These are phyloP conservation scores for Polydrusus cervinus DNA, from an alignment of 2,888 invertebrate species.

Conservation along the genomic window DNA sequence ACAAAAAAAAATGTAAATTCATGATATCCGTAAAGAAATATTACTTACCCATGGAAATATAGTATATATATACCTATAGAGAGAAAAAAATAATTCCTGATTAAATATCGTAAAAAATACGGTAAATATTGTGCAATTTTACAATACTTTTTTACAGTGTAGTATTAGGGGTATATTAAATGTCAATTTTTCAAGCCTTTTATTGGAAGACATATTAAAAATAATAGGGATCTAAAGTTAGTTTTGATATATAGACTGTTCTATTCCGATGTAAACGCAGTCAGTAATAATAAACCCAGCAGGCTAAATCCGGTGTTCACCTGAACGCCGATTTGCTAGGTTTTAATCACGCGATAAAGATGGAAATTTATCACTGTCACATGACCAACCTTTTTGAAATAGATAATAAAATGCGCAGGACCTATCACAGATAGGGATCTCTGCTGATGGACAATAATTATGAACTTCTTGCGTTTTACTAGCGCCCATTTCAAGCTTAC, in stretches of 20 bases:
- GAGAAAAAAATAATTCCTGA: too few relatives aligned
- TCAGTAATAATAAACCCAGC: constrained; percentile 29
- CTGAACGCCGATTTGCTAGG: constrained; percentile 60
- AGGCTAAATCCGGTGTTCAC: constrained; percentile 61
- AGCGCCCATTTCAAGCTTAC: constrained; percentile 36
- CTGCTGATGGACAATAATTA: constrained; percentile 44
- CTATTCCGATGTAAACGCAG: constrained; percentile 25
- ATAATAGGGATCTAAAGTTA: too few relatives aligned
- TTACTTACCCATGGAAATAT: too few relatives aligned
- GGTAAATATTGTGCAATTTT: too few relatives aligned
- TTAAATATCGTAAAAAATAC: too few relatives aligned
- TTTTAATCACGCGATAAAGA: constrained; percentile 60
- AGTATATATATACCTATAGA: too few relatives aligned
- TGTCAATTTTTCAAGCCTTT: too few relatives aligned
- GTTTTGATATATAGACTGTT: neutral
- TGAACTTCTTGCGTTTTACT: constrained; percentile 44
- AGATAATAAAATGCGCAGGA: constrained; percentile 59
- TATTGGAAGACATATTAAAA: too few relatives aligned
- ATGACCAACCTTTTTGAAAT: constrained; percentile 59
- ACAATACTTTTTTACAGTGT: too few relatives aligned
- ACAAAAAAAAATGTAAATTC: too few relatives aligned
- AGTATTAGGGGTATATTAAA: too few relatives aligned
- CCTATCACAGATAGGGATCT: constrained; percentile 42
- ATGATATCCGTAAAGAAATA: too few relatives aligned
- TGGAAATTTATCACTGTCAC: constrained; percentile 64